These are phyloP conservation scores for Phalanger gymnotis DNA, from an alignment of 2,797 vertebrate species.

Conservation along the genomic window DNA sequence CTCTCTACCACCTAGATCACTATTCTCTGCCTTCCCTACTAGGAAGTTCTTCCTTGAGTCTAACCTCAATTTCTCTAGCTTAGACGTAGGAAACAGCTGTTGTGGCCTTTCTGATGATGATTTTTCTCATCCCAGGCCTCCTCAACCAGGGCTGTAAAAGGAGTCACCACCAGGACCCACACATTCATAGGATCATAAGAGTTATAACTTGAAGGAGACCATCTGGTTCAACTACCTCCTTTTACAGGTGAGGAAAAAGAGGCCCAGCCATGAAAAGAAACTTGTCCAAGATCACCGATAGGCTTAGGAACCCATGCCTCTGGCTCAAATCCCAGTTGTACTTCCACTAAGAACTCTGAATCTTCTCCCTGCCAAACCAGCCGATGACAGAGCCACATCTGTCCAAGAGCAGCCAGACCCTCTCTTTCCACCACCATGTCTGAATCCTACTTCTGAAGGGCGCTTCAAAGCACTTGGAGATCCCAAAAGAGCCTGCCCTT, in stretches of 20 bases:
- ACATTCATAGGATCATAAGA: neutral
- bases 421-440: accelerated
- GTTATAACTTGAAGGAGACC: neutral
- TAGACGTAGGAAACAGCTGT: neutral
- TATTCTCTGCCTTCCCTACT: neutral
- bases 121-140: neutral
- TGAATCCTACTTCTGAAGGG: accelerated
- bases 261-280: neutral
- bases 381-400: neutral
- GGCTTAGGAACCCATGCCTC: neutral
- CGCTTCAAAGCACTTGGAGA: neutral
- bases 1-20: neutral
- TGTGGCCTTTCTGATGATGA: neutral
- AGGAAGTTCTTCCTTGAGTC: neutral
- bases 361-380: neutral
- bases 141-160: neutral
- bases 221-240: neutral
- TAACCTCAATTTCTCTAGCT: neutral
- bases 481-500: neutral
- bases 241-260: neutral
- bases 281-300: neutral
- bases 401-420: neutral
- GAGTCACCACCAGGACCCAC: neutral
- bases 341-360: neutral
- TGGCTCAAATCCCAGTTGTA: neutral